phyloP scores from a whole-genome alignment of 2,113 vertebrate species.

The Dipodomys ordii region DNA sequence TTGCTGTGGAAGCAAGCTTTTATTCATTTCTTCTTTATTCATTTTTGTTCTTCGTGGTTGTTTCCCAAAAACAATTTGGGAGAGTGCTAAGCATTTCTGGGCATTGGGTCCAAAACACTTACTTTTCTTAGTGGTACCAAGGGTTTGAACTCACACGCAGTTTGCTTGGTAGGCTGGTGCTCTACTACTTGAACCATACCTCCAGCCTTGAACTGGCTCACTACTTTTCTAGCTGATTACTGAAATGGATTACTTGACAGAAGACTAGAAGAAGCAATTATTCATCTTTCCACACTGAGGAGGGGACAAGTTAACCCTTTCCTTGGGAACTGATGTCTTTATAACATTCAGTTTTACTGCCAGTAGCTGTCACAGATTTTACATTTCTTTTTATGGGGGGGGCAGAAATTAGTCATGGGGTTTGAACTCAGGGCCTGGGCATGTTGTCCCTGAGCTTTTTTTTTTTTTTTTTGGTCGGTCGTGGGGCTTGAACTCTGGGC shows the following conservation, averaged over 20 bases:
- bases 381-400: neutral
- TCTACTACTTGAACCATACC: too few relatives aligned
- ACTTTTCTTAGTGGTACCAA: too few relatives aligned
- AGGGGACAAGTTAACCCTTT: neutral
- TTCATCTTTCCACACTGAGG: neutral
- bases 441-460: too few relatives aligned
- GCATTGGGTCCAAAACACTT: neutral
- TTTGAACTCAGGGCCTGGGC: too few relatives aligned
- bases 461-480: too few relatives aligned
- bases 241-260: neutral
- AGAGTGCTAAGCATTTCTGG: neutral
- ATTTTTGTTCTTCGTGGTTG: neutral
- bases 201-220: too few relatives aligned
- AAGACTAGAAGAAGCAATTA: neutral
- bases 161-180: too few relatives aligned
- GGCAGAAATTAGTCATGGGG: too few relatives aligned
- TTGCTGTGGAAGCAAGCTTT: neutral
- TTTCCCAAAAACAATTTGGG: constrained; percentile 5
- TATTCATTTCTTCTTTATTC: neutral
- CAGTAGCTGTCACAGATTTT: constrained; percentile 12
- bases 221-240: neutral
- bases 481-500: too few relatives aligned
- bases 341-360: constrained; percentile 28
- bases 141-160: too few relatives aligned
- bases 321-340: neutral